Evolutionary conservation across 1,140 invertebrate species (phyloP).

Genomic region (Parapsyche elsis): DNA sequence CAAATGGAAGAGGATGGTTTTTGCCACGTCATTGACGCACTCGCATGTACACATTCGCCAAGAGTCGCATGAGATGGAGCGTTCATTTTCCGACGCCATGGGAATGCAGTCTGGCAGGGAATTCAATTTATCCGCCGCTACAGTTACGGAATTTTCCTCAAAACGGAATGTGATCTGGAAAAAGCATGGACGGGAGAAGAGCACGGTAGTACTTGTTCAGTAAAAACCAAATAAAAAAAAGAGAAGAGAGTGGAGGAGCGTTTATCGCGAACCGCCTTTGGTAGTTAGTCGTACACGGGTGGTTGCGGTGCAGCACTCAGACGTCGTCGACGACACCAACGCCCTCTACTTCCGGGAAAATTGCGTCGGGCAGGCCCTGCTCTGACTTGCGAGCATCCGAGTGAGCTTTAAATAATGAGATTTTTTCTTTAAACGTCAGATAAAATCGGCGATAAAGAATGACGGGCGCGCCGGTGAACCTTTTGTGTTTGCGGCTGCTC

Average conservation of each 20-base stretch:
- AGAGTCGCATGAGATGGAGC: conserved; percentile 9
- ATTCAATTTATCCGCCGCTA: conserved; percentile 54
- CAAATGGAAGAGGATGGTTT: conserved; percentile 45
- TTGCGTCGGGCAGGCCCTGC: no score
- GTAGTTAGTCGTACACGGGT: conserved; percentile 53
- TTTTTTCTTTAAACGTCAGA: conserved; percentile 54
- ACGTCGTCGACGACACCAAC: neutral
- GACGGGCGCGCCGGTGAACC: conserved; percentile 35
- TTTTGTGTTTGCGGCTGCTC: conserved; percentile 12
- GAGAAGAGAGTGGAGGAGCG: conserved; percentile 31
- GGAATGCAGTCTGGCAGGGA: conserved; percentile 54
- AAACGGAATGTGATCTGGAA: conserved; percentile 54
- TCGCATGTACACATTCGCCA: neutral
- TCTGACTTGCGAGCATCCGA: conserved; percentile 41
- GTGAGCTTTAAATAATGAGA: conserved; percentile 56
- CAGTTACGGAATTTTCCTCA: conserved; percentile 51
- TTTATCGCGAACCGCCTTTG: conserved; percentile 36
- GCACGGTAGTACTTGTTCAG: conserved; percentile 36
- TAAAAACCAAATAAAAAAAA: conserved; percentile 15
- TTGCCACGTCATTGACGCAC: conserved; percentile 46
- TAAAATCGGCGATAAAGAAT: conserved; percentile 54
- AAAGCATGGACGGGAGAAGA: conserved; percentile 41
- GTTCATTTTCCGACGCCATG: conserved; percentile 46
- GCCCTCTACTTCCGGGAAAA: conserved; percentile 43
- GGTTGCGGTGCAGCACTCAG: conserved; percentile 44